Evolutionary conservation across 2,888 invertebrate species (phyloP).

Genomic region (Linnaemya tessellans): DNA sequence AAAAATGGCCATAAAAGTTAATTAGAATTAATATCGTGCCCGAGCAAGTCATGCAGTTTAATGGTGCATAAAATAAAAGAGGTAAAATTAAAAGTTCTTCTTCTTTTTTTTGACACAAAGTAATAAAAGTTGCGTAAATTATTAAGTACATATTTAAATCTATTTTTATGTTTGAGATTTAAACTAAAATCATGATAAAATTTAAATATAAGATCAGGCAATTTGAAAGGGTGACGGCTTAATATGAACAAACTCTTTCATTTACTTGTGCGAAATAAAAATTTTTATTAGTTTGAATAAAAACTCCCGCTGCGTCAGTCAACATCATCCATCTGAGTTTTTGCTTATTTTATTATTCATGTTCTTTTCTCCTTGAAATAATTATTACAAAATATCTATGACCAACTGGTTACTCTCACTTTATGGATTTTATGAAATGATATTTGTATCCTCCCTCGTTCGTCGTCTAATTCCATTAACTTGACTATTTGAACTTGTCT

Average conservation of each 20-base stretch:
- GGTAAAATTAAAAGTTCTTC: background rate
- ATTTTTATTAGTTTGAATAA: too few species aligned
- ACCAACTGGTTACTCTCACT: slow-evolving; percentile 11
- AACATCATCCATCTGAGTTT: too few species aligned
- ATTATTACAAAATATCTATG: slow-evolving; percentile 8
- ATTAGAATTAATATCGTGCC: slow-evolving; percentile 38
- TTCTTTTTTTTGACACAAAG: background rate
- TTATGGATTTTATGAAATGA: slow-evolving; percentile 37
- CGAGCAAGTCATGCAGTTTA: slow-evolving; percentile 16
- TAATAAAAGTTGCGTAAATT: background rate
- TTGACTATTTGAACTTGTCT: slow-evolving; percentile 38
- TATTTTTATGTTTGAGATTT: background rate
- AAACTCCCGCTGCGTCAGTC: background rate
- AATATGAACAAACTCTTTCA: background rate
- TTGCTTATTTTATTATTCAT: too few species aligned
- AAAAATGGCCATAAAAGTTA: slow-evolving; percentile 44
- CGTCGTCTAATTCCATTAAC: slow-evolving; percentile 58
- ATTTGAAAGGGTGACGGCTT: background rate
- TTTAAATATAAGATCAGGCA: background rate
- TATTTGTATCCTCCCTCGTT: slow-evolving; percentile 38
- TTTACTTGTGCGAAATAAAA: background rate
- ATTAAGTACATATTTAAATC: background rate
- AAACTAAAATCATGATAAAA: background rate
- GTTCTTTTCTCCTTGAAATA: background rate
- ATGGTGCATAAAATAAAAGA: slow-evolving; percentile 18